Conservation (phyloP, 2,797 vertebrate genomes). For the Cephalopachus bancanus region DNA sequence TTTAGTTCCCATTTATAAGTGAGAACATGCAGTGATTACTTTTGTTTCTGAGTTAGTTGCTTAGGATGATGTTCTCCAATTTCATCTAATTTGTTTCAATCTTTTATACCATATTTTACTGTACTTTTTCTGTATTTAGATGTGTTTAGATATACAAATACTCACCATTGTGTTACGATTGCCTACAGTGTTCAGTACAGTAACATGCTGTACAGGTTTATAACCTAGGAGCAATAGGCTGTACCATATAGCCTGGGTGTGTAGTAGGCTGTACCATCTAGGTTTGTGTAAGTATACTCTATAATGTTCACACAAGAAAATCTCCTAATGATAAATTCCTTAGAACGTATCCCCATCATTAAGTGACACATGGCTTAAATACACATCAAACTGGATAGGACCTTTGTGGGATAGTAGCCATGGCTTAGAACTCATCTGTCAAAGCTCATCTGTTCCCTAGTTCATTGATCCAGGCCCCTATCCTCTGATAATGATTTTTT, state of each 20-base stretch:
- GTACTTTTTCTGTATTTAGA: neutral
- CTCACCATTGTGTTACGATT: neutral
- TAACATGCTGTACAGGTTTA: neutral
- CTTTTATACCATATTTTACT: neutral
- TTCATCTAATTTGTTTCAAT: too few species aligned
- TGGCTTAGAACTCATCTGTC: neutral
- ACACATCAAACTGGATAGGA: neutral
- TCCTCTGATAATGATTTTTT: neutral
- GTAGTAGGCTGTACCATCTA: neutral
- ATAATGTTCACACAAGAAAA: neutral
- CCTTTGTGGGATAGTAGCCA: accelerated
- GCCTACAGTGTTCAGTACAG: neutral
- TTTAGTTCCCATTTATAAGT: too few species aligned
- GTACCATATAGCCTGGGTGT: neutral
- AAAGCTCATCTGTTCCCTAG: neutral
- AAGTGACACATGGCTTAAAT: neutral
- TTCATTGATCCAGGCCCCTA: neutral
- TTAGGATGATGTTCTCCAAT: too few species aligned
- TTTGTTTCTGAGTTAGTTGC: too few species aligned
- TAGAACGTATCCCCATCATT: neutral
- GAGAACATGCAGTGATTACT: too few species aligned
- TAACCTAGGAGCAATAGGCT: neutral
- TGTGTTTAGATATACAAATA: neutral
- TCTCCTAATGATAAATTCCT: neutral
- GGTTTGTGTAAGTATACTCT: neutral